Conservation (phyloP, 2,113 vertebrate genomes). For the Lagopus muta region DNA sequence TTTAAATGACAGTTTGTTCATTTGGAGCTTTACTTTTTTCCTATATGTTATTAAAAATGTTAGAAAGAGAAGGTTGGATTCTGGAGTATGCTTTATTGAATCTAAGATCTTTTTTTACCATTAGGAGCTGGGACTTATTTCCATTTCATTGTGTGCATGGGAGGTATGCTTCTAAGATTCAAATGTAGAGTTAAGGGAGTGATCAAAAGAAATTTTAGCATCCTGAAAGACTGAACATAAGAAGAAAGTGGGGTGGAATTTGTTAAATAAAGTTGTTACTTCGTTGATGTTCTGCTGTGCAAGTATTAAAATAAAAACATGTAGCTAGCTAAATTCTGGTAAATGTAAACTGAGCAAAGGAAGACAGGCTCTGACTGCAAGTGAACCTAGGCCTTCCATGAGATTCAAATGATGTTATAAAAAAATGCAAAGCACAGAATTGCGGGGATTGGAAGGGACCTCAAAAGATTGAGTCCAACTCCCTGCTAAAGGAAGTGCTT, state of each 20-base stretch:
- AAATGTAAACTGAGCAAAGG: not conserved
- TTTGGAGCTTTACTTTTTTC: not conserved
- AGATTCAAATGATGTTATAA: no score
- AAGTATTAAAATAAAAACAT: not conserved
- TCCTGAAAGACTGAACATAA: not conserved
- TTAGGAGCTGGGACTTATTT: not conserved
- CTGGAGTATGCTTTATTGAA: not conserved
- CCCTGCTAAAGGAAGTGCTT: no score
- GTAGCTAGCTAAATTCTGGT: not conserved
- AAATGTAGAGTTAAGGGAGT: not conserved
- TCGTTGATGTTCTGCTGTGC: not conserved
- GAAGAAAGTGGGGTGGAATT: not conserved
- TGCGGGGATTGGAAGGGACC: no score
- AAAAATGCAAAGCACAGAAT: no score
- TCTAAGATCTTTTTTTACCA: not conserved
- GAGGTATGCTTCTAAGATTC: slow-evolving; percentile 24
- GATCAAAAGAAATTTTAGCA: not conserved
- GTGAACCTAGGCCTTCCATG: not conserved
- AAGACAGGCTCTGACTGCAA: not conserved
- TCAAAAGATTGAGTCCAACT: no score
- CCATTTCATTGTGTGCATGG: not conserved
- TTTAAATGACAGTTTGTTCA: not conserved
- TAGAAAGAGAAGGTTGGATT: not conserved
- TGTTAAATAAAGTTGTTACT: not conserved
- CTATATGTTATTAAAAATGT: not conserved